Evolutionary conservation across 2,797 vertebrate species (phyloP).

Genomic region (Macroramphosus scolopax): DNA sequence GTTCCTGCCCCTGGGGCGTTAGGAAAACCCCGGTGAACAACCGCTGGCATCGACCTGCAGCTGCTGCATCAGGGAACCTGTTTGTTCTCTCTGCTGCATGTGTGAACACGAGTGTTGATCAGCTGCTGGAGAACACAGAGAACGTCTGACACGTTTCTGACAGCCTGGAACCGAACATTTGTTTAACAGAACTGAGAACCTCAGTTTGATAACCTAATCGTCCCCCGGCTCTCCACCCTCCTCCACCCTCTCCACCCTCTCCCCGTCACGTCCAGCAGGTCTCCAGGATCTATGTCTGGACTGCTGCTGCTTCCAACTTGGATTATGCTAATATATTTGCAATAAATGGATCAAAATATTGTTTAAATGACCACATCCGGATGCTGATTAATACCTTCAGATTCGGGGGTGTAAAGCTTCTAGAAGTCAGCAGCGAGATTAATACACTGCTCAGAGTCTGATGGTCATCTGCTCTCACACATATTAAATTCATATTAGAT

Average conservation of each 20-base stretch:
- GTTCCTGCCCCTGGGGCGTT: conserved; percentile 43
- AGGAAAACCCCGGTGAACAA: conserved; percentile 44
- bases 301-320: too few species aligned
- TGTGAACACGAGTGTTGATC: conserved; percentile 10
- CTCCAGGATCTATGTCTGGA: too few species aligned
- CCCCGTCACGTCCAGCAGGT: too few species aligned
- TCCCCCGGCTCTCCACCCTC: too few species aligned
- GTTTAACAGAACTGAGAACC: neutral
- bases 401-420: too few species aligned
- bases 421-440: neutral
- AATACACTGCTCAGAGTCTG: neutral
- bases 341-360: too few species aligned
- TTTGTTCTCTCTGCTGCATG: conserved; percentile 2
- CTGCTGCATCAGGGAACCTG: conserved; percentile 7
- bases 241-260: too few species aligned
- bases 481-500: too few species aligned
- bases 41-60: conserved; percentile 26
- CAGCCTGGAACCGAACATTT: conserved; percentile 2
- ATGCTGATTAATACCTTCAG: too few species aligned
- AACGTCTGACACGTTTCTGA: neutral
- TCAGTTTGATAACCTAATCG: too few species aligned
- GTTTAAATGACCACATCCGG: too few species aligned
- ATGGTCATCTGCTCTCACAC: conserved; percentile 8
- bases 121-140: conserved; percentile 10
- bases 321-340: too few species aligned